Percentiles rank a stretch among this genome's conserved stretches.
Conservation (phyloP, 2,888 invertebrate genomes). For the Rhorus exstirpatorius region DNA sequence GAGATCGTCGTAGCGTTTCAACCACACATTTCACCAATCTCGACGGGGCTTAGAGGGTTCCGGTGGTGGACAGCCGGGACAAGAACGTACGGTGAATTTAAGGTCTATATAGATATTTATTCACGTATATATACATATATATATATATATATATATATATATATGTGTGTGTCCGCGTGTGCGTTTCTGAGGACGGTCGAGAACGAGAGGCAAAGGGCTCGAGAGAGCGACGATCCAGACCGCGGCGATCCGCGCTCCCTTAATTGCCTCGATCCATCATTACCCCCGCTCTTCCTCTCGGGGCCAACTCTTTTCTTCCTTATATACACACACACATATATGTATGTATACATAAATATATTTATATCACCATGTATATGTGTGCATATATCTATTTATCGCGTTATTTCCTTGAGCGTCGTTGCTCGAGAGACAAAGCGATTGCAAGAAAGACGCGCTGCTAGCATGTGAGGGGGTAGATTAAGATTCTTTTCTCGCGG, state of each 20-base stretch:
- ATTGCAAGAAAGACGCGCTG: conserved; percentile 45
- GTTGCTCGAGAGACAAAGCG: conserved; percentile 45
- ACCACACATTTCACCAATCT: conserved; percentile 69
- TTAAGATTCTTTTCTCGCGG: conserved; percentile 30
- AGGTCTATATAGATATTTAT: conserved; percentile 34
- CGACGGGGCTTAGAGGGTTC: conserved; percentile 69
- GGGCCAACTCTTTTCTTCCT: conserved; percentile 54
- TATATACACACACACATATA: conserved; percentile 4
- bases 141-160: conserved; percentile 29
- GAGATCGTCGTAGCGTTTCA: conserved; percentile 53
- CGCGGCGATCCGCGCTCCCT: conserved; percentile 77
- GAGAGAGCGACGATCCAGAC: conserved; percentile 72
- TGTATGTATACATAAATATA: not conserved
- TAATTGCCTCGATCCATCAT: conserved; percentile 81
- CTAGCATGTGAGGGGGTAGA: not conserved
- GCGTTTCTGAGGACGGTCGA: conserved; percentile 44
- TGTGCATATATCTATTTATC: not conserved
- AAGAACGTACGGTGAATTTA: conserved; percentile 61
- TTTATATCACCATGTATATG: not conserved
- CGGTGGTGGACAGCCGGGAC: conserved; percentile 68
- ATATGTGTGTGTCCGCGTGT: conserved; percentile 23
- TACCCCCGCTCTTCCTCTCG: conserved; percentile 72
- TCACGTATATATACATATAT: conserved; percentile 21
- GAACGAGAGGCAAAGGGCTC: conserved; percentile 66
- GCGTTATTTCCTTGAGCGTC: conserved; percentile 9